Base-by-base conservation (phyloP, 1,140 invertebrate species). In the Drosophila chauvacae region DNA sequence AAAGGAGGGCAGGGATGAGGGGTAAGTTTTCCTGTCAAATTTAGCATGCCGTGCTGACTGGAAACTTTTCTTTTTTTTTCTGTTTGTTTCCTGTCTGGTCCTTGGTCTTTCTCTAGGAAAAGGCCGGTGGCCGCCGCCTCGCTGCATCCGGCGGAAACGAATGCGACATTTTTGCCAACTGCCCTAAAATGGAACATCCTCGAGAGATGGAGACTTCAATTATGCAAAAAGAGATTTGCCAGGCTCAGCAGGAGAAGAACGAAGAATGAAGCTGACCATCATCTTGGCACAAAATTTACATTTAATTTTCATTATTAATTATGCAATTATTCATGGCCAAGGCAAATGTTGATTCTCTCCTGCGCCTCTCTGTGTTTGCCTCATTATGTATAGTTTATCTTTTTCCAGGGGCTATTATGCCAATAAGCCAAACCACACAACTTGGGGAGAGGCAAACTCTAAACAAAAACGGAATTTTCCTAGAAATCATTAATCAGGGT, bases 231-330 rank as follows among this genome's bases (percentile, higher is more conserved):
- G 60, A 73, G 80, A 88, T 88, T 87, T 83, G 71, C 62, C 39
- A 33, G 53, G 48, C 53, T 51, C 33, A 33, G 50, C n/a, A 51
- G 28, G 28, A 39, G 30, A 18, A 20, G 13, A 2, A 14, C 7
- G 18, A 20, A 14, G 10, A 7, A 23, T 5, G 2, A 23, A 16
- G 51, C 5, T 20, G 35, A 39, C 7, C 71, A 37, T 58, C 51
- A 47, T 53, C 33, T 68, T 45, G 47, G 42, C 61, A 42, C 13
- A 68, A 88, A 80, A 87, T 87, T 88, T 87, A 59, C 70, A 90
- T 81, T 88, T 85, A 85, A 88, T 90, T 85, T 85, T 44, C 62
- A 73, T 84, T 71, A 84, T 90, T 84, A 90, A 88, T 88, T 84
- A 90, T 88, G 80, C 80, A 90, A 80, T 90, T 84, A 62, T 70